Evolutionary conservation across 2,797 vertebrate species (phyloP).

Genomic region (Tamandua tetradactyla): DNA sequence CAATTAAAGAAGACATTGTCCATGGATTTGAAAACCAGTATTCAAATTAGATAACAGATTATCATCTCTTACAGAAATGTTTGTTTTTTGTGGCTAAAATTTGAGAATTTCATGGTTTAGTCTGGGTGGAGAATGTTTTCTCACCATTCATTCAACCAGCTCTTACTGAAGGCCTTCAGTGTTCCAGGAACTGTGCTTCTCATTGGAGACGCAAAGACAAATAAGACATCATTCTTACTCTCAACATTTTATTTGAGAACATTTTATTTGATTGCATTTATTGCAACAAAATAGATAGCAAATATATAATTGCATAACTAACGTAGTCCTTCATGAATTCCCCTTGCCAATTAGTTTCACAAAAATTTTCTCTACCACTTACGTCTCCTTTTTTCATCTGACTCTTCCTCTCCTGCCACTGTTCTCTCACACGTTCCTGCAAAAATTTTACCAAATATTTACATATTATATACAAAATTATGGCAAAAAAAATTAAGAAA

Average conservation of each 20-base stretch:
- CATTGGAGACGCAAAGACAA: background rate
- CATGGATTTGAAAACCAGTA: slow-evolving; percentile 17
- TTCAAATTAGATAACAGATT: slow-evolving; percentile 60
- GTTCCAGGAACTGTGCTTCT: background rate
- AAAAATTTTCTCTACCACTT: background rate
- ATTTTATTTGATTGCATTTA: background rate
- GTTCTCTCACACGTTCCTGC: background rate
- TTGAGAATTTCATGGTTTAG: slow-evolving; percentile 54
- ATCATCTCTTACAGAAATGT: slow-evolving; percentile 30
- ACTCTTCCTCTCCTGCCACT: background rate
- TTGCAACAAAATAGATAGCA: background rate
- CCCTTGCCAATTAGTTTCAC: background rate
- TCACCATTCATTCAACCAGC: background rate
- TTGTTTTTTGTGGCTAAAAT: slow-evolving; percentile 57
- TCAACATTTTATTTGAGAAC: background rate
- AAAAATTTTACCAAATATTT: background rate
- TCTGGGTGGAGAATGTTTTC: slow-evolving; percentile 63
- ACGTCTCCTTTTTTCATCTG: background rate
- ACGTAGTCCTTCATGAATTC: background rate
- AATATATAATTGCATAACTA: background rate
- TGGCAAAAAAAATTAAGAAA: background rate
- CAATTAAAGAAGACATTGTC: slow-evolving; percentile 9
- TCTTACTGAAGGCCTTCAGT: slow-evolving; percentile 21
- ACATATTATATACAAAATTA: background rate
- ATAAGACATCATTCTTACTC: background rate